These are phyloP conservation scores for Morone saxatilis DNA, from an alignment of 2,113 vertebrate genomes.

Conservation along the genomic window DNA sequence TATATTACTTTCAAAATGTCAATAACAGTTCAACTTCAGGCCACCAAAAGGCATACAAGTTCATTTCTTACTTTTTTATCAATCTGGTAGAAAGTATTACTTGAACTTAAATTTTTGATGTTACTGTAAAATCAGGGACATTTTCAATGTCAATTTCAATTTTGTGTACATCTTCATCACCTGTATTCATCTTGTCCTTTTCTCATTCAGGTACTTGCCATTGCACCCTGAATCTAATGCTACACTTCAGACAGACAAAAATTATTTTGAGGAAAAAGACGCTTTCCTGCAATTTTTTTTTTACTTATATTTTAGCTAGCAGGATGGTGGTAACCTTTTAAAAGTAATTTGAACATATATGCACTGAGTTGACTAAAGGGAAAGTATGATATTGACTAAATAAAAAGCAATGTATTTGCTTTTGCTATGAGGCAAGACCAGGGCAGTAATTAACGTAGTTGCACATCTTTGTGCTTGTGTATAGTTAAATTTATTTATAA, in stretches of 20 bases:
- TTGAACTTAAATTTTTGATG: constrained; percentile 90
- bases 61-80: constrained; percentile 87
- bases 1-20: constrained; percentile 84
- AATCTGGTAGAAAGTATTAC: constrained; percentile 92
- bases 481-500: constrained; percentile 83
- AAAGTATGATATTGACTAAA: constrained; percentile 77
- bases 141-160: constrained; percentile 85
- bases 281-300: constrained; percentile 57
- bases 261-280: constrained; percentile 81
- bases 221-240: constrained; percentile 86
- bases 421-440: constrained; percentile 64
- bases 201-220: constrained; percentile 82
- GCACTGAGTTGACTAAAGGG: constrained; percentile 96
- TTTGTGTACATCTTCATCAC: constrained; percentile 87
- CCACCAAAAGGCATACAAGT: constrained; percentile 74
- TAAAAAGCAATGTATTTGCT: constrained; percentile 65
- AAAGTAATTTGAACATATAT: constrained; percentile 85
- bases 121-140: constrained; percentile 97
- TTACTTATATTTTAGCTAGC: constrained; percentile 67
- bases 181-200: constrained; percentile 86
- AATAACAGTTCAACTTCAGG: constrained; percentile 69
- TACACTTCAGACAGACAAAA: constrained; percentile 79
- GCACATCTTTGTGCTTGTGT: constrained; percentile 77
- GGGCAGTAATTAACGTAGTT: constrained; percentile 69
- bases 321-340: constrained; percentile 66